A percentile compares a stretch with the other conserved stretches of the same genome.
phyloP scores from a whole-genome alignment of 92 coral and sea anemone species.

The Siderastrea radians region DNA sequence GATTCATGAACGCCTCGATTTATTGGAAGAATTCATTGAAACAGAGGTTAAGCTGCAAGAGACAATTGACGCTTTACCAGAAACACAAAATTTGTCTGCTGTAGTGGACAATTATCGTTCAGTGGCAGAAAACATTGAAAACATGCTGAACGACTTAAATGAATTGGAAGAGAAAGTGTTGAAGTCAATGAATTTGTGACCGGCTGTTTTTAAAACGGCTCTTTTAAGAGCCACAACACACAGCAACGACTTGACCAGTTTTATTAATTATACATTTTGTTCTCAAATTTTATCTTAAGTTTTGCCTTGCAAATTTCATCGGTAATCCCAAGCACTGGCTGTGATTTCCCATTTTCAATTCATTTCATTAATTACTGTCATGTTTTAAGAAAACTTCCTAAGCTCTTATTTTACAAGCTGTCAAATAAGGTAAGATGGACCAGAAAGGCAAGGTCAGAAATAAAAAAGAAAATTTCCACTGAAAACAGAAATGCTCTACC shows the following conservation, averaged over 20 bases:
- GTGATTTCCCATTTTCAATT: not conserved
- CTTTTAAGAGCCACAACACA: conserved; percentile 26
- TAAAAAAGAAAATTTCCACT: too few relatives aligned
- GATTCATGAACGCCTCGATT: too few relatives aligned
- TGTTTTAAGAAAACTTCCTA: not conserved
- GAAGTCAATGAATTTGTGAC: not conserved
- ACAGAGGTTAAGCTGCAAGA: not conserved
- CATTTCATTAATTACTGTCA: not conserved
- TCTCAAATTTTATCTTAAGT: not conserved
- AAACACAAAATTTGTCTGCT: not conserved
- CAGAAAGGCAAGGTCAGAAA: not conserved
- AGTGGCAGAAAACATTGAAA: not conserved
- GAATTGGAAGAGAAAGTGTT: conserved; percentile 14
- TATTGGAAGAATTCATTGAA: too few relatives aligned
- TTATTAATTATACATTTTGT: not conserved
- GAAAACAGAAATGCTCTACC: too few relatives aligned
- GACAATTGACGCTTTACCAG: conserved; percentile 7
- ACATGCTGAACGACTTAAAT: not conserved
- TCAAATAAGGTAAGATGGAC: not conserved
- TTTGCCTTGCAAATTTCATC: not conserved
- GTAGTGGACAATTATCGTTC: not conserved
- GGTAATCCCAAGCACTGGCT: not conserved
- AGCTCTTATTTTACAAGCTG: not conserved
- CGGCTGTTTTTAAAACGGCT: not conserved
- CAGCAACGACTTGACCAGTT: conserved; percentile 4